A percentile compares a stretch with the other conserved stretches of the same genome.
phyloP scores from a whole-genome alignment of 2,113 vertebrate species.

The Ceyx melanurus region DNA sequence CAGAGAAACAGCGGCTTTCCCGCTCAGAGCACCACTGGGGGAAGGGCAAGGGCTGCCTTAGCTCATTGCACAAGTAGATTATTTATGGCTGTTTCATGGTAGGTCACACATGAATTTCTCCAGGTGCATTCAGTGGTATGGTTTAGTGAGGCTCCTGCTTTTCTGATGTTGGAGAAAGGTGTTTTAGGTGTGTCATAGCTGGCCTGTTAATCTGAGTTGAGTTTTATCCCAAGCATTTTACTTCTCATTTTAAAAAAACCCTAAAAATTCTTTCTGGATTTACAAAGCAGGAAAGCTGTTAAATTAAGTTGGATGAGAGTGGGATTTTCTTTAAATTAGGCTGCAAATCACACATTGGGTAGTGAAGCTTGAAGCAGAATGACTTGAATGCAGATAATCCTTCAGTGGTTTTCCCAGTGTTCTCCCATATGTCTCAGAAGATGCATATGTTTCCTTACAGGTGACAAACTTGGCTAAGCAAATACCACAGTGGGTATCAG shows the following conservation, averaged over 20 bases:
- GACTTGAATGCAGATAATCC: conserved; percentile 13
- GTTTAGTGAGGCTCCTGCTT: not conserved
- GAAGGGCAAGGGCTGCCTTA: too few species aligned
- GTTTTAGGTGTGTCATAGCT: not conserved
- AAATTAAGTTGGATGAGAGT: conserved; percentile 20
- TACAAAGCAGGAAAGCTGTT: conserved; percentile 17
- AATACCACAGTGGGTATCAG: not conserved
- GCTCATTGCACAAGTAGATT: too few species aligned
- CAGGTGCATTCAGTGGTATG: not conserved
- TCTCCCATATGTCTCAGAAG: not conserved
- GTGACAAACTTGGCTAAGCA: not conserved
- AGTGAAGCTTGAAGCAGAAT: conserved; percentile 4
- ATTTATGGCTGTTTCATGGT: too few species aligned
- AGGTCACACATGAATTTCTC: not conserved
- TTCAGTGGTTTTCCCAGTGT: not conserved
- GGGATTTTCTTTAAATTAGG: conserved; percentile 28
- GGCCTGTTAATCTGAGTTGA: not conserved
- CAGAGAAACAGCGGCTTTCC: too few species aligned
- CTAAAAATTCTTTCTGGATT: not conserved
- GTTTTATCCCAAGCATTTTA: not conserved
- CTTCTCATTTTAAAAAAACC: conserved; percentile 4
- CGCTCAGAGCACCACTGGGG: too few species aligned
- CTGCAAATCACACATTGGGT: conserved; percentile 35
- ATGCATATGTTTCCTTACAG: not conserved
- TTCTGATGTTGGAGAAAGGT: not conserved